Conservation (phyloP, 2,797 vertebrate genomes). For the Melanotaenia parkinsoni region DNA sequence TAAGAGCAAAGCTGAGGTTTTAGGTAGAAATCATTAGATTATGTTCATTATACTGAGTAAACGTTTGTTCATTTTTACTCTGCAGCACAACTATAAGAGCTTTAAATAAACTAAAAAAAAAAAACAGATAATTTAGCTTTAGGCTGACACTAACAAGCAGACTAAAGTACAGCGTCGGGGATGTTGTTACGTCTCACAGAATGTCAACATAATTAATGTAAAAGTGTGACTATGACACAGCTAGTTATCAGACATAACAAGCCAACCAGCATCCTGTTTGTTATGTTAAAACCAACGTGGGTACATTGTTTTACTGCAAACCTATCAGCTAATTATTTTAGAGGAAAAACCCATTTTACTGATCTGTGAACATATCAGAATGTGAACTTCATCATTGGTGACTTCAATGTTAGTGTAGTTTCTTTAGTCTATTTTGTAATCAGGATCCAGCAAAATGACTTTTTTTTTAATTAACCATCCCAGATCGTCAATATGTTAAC, state of each 20-base stretch:
- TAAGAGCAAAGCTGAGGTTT: too few relatives aligned
- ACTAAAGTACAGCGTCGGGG: constrained; percentile 11
- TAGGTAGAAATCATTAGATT: not conserved
- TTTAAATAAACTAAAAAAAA: constrained; percentile 2
- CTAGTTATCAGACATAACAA: constrained; percentile 3
- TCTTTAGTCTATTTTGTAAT: not conserved
- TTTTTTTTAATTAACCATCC: not conserved
- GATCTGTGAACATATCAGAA: not conserved
- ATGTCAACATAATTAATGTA: constrained; percentile 29
- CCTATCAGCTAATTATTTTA: not conserved
- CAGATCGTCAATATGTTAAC: not conserved
- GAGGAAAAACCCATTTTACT: not conserved
- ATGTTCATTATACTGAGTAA: constrained; percentile 1
- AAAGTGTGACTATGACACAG: constrained; percentile 39
- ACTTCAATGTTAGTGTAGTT: not conserved
- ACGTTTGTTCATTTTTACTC: constrained; percentile 13
- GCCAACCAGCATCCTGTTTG: constrained; percentile 2
- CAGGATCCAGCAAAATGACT: not conserved
- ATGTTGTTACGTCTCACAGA: constrained; percentile 17
- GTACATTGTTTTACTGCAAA: not conserved
- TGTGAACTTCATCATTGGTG: not conserved
- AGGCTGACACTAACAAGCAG: constrained; percentile 4
- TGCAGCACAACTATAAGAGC: not conserved
- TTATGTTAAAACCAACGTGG: not conserved
- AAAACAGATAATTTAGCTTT: constrained; percentile 1